phyloP scores from a whole-genome alignment of 2,888 invertebrate genomes.

The Euzophera pinguis region DNA sequence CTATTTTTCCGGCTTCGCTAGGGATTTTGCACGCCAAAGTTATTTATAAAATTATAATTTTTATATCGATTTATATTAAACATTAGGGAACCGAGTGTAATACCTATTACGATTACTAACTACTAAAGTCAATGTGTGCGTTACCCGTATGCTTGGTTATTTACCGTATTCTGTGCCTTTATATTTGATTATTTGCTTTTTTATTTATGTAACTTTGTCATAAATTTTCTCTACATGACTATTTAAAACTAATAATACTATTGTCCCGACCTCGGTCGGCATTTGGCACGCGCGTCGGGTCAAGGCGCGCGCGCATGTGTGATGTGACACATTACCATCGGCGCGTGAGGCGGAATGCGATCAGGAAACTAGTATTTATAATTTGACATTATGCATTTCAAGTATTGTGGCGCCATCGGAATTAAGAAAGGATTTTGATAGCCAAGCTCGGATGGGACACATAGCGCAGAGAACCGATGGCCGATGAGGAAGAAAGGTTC shows the following conservation, averaged over 20 bases:
- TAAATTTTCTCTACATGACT: background rate
- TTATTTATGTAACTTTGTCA: background rate
- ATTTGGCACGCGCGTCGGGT: background rate
- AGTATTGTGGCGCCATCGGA: background rate
- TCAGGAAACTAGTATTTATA: background rate
- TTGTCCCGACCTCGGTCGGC: background rate
- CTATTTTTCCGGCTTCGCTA: background rate
- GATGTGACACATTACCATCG: background rate
- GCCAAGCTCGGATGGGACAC: too few species aligned
- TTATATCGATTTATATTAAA: too few species aligned
- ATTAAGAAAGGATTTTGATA: background rate
- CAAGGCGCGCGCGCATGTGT: background rate
- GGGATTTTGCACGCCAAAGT: background rate
- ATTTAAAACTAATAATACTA: background rate
- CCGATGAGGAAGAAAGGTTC: too few species aligned
- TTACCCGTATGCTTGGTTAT: too few species aligned
- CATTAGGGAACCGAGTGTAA: too few species aligned
- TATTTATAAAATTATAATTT: too few species aligned
- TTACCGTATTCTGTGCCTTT: too few species aligned
- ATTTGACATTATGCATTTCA: background rate
- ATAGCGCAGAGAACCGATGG: too few species aligned
- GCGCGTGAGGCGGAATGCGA: background rate
- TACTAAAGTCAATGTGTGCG: too few species aligned
- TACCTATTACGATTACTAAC: too few species aligned
- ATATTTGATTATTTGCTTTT: too few species aligned